Percentiles rank a stretch among this genome's conserved stretches.
Conservation (phyloP, 2,888 invertebrate genomes). For the Tolmerus cingulatus region DNA sequence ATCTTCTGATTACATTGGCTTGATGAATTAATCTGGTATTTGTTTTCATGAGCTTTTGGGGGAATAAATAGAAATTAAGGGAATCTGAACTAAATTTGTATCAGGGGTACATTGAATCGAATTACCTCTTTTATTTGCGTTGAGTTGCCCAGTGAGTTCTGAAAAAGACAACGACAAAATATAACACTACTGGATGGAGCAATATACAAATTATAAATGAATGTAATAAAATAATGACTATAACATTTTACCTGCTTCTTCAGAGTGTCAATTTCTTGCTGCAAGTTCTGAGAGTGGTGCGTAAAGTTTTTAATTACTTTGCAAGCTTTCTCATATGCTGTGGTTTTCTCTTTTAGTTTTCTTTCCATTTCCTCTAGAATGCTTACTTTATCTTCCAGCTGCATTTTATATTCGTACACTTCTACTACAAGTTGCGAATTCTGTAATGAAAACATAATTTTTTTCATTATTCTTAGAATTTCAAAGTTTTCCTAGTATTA, state of each 20-base stretch:
- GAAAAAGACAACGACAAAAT: neutral
- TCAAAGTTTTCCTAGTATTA: neutral
- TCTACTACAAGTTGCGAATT: constrained; percentile 54
- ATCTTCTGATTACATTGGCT: constrained; percentile 11
- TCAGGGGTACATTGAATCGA: neutral
- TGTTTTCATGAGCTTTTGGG: constrained; percentile 35
- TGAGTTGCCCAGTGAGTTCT: constrained; percentile 23
- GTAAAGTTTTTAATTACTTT: constrained; percentile 59
- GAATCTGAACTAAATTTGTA: constrained; percentile 3
- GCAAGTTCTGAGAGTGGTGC: constrained; percentile 56
- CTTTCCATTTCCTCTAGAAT: constrained; percentile 58
- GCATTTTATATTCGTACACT: constrained; percentile 54
- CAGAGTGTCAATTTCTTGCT: constrained; percentile 56
- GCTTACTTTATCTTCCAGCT: constrained; percentile 58
- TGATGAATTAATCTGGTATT: constrained; percentile 32
- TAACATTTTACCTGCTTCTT: neutral
- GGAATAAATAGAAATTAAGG: neutral
- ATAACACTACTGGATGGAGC: neutral
- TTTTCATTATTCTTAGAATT: neutral
- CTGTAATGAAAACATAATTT: constrained; percentile 43
- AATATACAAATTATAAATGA: neutral
- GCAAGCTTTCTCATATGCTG: constrained; percentile 58
- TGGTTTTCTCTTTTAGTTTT: constrained; percentile 55
- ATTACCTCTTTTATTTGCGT: constrained; percentile 46
- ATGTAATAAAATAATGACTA: neutral